These are phyloP conservation scores for Anthophora plumipes DNA, from an alignment of 2,888 invertebrate genomes.

Conservation along the genomic window DNA sequence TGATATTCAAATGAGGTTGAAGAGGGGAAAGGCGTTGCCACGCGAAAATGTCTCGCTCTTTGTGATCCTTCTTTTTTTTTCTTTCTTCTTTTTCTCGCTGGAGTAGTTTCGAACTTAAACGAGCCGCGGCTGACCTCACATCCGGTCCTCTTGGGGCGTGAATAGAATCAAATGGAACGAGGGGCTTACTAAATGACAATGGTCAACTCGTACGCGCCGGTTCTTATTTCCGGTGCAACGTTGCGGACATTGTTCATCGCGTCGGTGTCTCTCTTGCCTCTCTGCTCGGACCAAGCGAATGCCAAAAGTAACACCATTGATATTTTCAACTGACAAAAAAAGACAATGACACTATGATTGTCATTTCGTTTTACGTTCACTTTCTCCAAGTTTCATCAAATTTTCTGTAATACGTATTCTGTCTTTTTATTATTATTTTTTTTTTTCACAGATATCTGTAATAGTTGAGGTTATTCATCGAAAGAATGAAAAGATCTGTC, in stretches of 20 bases:
- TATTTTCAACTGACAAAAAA: conserved; percentile 26
- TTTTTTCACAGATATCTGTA: no score
- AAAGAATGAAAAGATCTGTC: no score
- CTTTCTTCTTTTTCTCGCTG: no score
- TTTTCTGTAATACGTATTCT: no score
- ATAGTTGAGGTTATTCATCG: no score
- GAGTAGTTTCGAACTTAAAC: conserved; percentile 78
- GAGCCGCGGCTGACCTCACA: conserved; percentile 82
- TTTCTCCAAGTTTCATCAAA: neutral
- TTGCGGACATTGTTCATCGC: conserved; percentile 72
- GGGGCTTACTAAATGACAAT: conserved; percentile 83
- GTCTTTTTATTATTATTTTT: no score
- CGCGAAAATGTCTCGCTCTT: conserved; percentile 35
- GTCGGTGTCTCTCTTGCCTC: conserved; percentile 47
- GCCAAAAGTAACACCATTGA: conserved; percentile 10
- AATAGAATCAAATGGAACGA: conserved; percentile 81
- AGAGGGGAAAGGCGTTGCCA: neutral
- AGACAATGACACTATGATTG: conserved; percentile 33
- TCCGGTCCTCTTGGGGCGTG: conserved; percentile 78
- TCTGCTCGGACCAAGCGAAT: conserved; percentile 12
- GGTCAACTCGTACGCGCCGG: conserved; percentile 82
- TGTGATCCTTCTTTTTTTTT: conserved; percentile 38
- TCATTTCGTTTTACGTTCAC: conserved; percentile 12
- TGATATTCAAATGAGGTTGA: neutral
- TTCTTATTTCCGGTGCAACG: conserved; percentile 82